phyloP scores from a whole-genome alignment of 2,888 invertebrate genomes.

The Tromatobia lineatoria region DNA sequence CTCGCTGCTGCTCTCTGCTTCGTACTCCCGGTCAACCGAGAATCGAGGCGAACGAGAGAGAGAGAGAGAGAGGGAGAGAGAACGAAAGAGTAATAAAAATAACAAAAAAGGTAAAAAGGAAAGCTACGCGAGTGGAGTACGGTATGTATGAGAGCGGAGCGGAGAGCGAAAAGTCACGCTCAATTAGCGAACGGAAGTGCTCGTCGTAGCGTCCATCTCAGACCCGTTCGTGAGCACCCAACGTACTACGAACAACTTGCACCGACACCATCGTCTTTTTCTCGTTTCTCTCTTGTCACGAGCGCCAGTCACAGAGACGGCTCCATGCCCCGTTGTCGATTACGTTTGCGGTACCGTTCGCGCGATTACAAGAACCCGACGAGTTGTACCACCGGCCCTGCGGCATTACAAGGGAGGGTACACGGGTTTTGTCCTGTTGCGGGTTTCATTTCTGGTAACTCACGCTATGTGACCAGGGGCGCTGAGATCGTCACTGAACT shows the following conservation, averaged over 20 bases:
- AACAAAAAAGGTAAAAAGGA: conserved; percentile 44
- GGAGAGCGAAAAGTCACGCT: conserved; percentile 73
- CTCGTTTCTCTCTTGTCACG: conserved; percentile 20
- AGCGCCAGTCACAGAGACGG: conserved; percentile 58
- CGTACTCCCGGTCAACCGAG: conserved; percentile 33
- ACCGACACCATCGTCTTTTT: conserved; percentile 59
- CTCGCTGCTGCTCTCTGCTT: conserved; percentile 29
- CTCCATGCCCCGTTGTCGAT: conserved; percentile 58
- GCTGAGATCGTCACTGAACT: conserved; percentile 19
- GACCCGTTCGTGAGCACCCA: conserved; percentile 69
- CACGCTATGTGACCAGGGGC: conserved; percentile 70
- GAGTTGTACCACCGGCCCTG: conserved; percentile 74
- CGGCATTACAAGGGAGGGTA: conserved; percentile 74
- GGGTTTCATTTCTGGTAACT: conserved; percentile 75
- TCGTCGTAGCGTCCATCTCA: conserved; percentile 77
- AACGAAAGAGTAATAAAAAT: neutral
- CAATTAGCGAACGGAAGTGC: conserved; percentile 78
- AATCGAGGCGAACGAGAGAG: conserved; percentile 36
- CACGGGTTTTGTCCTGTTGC: conserved; percentile 77
- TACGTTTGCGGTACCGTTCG: conserved; percentile 61
- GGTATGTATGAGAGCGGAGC: conserved; percentile 19
- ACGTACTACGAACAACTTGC: conserved; percentile 38
- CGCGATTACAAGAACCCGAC: conserved; percentile 63
- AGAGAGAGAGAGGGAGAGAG: neutral
- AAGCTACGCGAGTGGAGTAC: neutral